These are phyloP conservation scores for Neomorphus geoffroyi DNA, from an alignment of 2,797 vertebrate species.

Conservation along the genomic window DNA sequence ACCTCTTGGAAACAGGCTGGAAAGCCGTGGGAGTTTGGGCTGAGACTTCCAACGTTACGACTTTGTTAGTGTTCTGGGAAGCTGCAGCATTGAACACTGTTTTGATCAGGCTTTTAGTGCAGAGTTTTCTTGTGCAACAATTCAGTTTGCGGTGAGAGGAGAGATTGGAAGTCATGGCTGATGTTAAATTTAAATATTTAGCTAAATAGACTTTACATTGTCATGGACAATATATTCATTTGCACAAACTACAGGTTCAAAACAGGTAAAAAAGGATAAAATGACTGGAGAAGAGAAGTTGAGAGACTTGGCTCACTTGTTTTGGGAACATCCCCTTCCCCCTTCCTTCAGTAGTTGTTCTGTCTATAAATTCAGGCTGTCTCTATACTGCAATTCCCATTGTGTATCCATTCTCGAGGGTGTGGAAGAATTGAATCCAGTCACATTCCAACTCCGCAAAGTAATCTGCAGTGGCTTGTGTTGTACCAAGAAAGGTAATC, in stretches of 20 bases:
- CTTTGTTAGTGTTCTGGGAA: not conserved
- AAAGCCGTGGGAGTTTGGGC: not conserved
- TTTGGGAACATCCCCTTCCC: not conserved
- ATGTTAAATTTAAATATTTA: not conserved
- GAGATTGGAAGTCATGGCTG: not conserved
- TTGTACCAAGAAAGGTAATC: not conserved
- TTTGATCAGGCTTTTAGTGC: not conserved
- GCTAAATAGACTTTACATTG: not conserved
- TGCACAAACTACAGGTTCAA: not conserved
- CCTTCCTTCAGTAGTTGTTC: not conserved
- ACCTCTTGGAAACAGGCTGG: not conserved
- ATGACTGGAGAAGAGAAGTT: not conserved
- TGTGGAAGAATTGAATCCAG: not conserved
- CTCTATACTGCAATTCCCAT: not conserved
- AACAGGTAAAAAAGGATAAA: not conserved
- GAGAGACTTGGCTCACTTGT: not conserved
- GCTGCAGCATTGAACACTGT: not conserved
- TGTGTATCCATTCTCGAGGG: not conserved
- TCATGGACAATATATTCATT: not conserved
- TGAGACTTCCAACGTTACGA: not conserved
- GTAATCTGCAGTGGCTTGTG: not conserved
- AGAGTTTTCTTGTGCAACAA: not conserved
- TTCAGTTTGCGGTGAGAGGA: not conserved
- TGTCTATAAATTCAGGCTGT: not conserved
- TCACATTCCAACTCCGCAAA: not conserved